A percentile compares a stretch with the other conserved stretches of the same genome.
phyloP scores from a whole-genome alignment of 1,140 invertebrate genomes.

The Drosophila tsacasi region DNA sequence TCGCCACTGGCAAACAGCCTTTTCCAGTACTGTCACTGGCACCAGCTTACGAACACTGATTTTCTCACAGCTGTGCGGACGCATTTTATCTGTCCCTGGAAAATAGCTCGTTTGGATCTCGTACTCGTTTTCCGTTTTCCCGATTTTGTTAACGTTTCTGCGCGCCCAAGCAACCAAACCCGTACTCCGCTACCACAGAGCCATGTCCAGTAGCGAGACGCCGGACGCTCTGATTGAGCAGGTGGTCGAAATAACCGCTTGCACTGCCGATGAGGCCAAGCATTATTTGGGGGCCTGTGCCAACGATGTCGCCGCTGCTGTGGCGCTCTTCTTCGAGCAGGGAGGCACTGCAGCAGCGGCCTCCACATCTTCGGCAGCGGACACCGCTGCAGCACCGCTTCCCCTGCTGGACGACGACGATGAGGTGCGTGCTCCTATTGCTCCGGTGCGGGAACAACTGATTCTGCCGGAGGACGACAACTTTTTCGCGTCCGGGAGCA shows the following conservation, averaged over 20 bases:
- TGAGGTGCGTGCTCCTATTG: constrained; percentile 82
- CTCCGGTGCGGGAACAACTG: constrained; percentile 80
- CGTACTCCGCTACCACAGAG: constrained; percentile 11
- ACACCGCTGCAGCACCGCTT: constrained; percentile 16
- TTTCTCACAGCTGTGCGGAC: constrained; percentile 42
- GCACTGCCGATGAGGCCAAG: constrained; percentile 69
- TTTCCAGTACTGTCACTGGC: neutral
- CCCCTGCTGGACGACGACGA: constrained; percentile 57
- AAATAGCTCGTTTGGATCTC: constrained; percentile 26
- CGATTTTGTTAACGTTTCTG: constrained; percentile 8
- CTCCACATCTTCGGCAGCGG: constrained; percentile 14
- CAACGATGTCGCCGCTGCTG: constrained; percentile 78
- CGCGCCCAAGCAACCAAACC: constrained; percentile 8
- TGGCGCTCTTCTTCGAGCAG: constrained; percentile 77
- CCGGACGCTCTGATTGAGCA: constrained; percentile 65
- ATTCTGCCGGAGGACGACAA: constrained; percentile 82
- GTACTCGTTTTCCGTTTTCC: constrained; percentile 4
- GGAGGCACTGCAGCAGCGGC: constrained; percentile 36
- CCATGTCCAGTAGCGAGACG: constrained; percentile 62
- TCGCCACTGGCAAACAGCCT: neutral
- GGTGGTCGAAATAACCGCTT: constrained; percentile 76
- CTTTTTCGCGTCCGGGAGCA: constrained; percentile 70
- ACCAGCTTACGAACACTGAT: constrained; percentile 17
- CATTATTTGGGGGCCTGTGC: constrained; percentile 75
- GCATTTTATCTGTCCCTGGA: constrained; percentile 44